These are phyloP conservation scores for Arenaria interpres DNA, from an alignment of 2,113 vertebrate species.

Conservation along the genomic window DNA sequence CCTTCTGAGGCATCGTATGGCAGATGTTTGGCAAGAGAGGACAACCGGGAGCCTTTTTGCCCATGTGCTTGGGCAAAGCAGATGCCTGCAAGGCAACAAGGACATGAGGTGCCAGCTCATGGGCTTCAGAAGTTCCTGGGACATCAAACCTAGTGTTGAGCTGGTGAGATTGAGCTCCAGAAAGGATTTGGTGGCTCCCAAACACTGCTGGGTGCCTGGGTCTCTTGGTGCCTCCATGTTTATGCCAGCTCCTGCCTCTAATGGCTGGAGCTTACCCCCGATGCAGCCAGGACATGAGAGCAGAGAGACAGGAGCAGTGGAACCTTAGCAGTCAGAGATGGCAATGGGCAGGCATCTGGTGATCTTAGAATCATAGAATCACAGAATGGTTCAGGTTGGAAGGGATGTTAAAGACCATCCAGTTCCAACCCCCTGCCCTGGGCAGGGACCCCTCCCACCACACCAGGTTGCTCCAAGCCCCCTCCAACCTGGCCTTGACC, in stretches of 20 bases:
- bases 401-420: too few relatives aligned
- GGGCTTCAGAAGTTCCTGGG: background rate
- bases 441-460: too few relatives aligned
- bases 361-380: too few relatives aligned
- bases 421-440: too few relatives aligned
- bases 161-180: background rate
- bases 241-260: background rate
- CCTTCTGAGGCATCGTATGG: too few relatives aligned
- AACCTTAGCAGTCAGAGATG: background rate
- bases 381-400: too few relatives aligned
- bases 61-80: background rate
- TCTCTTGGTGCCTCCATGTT: accelerated
- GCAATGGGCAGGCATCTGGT: background rate
- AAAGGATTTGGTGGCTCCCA: background rate
- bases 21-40: background rate
- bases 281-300: background rate
- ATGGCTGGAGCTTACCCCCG: background rate
- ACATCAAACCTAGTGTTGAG: background rate
- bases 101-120: background rate
- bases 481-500: too few relatives aligned
- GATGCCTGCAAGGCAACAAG: background rate
- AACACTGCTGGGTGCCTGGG: background rate
- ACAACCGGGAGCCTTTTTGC: background rate
- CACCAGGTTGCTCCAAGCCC: too few relatives aligned
- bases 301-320: background rate